Conservation (phyloP, 1,140 invertebrate species). For the Pseudomyrmex cubaensis region DNA sequence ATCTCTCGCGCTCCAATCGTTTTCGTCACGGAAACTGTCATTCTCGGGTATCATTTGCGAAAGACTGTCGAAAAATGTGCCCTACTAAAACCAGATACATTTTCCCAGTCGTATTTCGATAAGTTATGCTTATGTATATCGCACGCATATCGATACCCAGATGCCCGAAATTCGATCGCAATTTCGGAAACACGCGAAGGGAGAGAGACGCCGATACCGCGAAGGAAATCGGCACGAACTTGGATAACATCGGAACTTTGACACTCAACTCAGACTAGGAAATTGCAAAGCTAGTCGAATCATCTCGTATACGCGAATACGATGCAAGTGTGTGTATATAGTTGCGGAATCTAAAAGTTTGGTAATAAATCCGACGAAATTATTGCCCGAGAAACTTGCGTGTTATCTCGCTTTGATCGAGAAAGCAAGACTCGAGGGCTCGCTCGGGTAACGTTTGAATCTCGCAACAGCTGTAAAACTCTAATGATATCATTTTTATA, state of each 20-base stretch:
- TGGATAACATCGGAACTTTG: constrained; percentile 49
- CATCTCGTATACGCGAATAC: constrained; percentile 54
- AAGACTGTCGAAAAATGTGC: neutral
- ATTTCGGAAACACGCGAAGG: neutral
- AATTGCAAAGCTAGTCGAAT: constrained; percentile 50
- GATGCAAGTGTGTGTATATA: constrained; percentile 42
- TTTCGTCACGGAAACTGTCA: neutral
- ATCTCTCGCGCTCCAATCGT: neutral
- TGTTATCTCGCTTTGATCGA: constrained; percentile 8
- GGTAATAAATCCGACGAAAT: constrained; percentile 50
- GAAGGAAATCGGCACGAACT: constrained; percentile 35
- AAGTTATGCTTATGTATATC: neutral
- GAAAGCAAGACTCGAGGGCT: neutral
- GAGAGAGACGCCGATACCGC: neutral
- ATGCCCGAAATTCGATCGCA: constrained; percentile 35
- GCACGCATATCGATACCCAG: neutral
- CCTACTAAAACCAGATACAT: constrained; percentile 13
- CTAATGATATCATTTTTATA: constrained; percentile 17
- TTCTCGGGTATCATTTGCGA: neutral
- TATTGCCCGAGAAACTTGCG: constrained; percentile 27
- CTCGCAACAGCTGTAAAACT: neutral
- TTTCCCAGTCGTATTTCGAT: constrained; percentile 13
- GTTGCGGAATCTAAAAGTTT: constrained; percentile 60
- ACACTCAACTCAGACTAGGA: constrained; percentile 7
- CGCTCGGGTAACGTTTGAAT: neutral